Base-by-base conservation (phyloP, 2,113 vertebrate genomes). In the Variabilichromis moorii region DNA sequence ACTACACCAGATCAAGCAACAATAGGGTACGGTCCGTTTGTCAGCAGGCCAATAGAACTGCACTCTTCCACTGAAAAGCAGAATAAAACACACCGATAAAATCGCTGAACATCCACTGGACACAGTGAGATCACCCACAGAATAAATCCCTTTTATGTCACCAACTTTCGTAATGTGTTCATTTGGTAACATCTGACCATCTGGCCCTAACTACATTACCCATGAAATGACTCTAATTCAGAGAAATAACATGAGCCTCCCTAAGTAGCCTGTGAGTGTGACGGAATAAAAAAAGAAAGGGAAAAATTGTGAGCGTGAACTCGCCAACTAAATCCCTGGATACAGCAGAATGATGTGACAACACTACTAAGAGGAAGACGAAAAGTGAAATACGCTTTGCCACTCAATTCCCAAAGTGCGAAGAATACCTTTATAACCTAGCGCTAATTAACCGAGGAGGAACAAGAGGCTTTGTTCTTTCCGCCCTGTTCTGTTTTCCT, bases 381-480 rank as follows among this genome's bases (percentile, higher is more conserved):
- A 16, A 13, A 28, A 83, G 71, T 21, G 47, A 78, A 14, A 81
- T 47, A 40, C 2, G 1, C 83, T 73, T 82, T 80, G 4, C 45
- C 24, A 78, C 35, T 53, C 26, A 66, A 86, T 83, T 90, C 88
- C 50, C 40, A 59, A 83, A 85, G 88, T 7, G 11, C 45, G 3
- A 78, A 57, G 33, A 81, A 66, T 26, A 55, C 45, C 16, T 88
- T 84, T 80, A 81, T 83, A 63, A 16, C 10, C 5, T 57, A 9
- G 37, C 24, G n/a, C 63, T 90, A 84, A 88, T 90, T 82, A 91
- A 55, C 71, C 42, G 14, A 40, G 4, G 3, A 57, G 7, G 37
- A 57, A 7, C 17, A 45, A 40, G 31, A 57, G 1, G 37, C 14
- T 85, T 68, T 50, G 40, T 71, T 78, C 57, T 79, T 81, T 21